phyloP scores from a whole-genome alignment of 2,797 vertebrate species.

The Harpagifer antarcticus region DNA sequence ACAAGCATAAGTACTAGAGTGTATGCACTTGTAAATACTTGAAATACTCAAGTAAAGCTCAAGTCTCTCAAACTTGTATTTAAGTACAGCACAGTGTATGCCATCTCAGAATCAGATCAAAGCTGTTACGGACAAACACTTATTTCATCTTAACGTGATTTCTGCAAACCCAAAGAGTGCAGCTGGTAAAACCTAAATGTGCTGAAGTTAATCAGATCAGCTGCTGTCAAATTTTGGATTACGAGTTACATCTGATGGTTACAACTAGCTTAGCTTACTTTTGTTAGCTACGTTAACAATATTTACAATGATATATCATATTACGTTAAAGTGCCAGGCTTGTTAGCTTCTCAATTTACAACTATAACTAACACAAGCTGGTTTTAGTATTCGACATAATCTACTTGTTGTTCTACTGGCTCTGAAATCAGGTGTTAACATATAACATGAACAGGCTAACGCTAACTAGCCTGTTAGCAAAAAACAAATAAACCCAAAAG shows the following conservation, averaged over 20 bases:
- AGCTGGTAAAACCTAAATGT: neutral
- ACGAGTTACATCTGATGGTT: neutral
- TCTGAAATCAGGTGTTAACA: neutral
- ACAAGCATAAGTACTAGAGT: no score
- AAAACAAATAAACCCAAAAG: neutral
- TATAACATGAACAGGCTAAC: neutral
- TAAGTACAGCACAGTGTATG: no score
- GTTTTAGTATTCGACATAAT: accelerated
- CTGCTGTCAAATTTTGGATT: constrained; percentile 12
- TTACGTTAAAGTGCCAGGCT: no score
- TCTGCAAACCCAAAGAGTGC: neutral
- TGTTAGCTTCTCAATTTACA: accelerated
- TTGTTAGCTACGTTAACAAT: neutral
- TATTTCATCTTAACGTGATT: accelerated
- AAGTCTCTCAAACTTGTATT: no score
- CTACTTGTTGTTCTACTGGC: neutral
- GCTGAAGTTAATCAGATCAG: neutral
- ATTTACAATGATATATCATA: neutral
- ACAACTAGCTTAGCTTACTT: neutral
- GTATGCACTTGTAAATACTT: no score
- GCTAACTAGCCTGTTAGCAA: constrained; percentile 20
- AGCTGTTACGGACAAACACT: neutral
- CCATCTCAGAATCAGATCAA: neutral
- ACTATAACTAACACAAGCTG: neutral
- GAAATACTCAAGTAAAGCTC: no score